Evolutionary conservation across 2,113 vertebrate species (phyloP), one percentile per base, ranked within the genome.

Genomic region (Gallinago paraguaiae): DNA sequence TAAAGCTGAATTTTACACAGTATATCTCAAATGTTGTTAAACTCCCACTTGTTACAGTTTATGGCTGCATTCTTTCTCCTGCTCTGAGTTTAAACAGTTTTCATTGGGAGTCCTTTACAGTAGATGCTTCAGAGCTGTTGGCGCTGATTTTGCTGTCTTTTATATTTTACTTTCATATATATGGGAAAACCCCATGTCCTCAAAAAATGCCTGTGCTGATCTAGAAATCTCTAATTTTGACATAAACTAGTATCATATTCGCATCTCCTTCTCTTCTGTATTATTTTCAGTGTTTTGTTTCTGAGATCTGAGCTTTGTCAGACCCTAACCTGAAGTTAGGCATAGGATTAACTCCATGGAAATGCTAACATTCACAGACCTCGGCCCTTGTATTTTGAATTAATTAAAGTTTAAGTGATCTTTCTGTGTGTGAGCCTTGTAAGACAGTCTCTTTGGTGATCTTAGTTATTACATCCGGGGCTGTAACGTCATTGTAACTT

Each of bases 51-150:
- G 39, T 33, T 90, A 48, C 45, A 79, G 72, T 94, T 88, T 92
- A 82, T 77, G 85, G 41, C 46, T 90, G 22, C 72, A 17, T 88
- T 95, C 67, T 94, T 87, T 88, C 83, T 94, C 61, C 41, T 72
- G 30, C n/a, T 92, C 61, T 92, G 60, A 86, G 37, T 88, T 96
- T 54, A 93, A 94, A 78, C 61, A 90, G 3, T 76, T 94, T 89
- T 67, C 61, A 74, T 35, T 82, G 57, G 61, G 64, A 94, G 28
- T 72, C 69, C 90, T 88, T 77, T 67, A 50, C 60, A 86, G 39
- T 33, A 27, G 33, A 33, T 88, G 45, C 63, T 90, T 84, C 76
- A 79, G 56, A 80, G 69, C 6, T 74, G 75, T 22, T 78, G 63
- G 46, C 61, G 56, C 57, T 82, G 59, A 54, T 77, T 91, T 95